phyloP scores from a whole-genome alignment of 2,797 vertebrate species.

The Phrynocephalus forsythii region DNA sequence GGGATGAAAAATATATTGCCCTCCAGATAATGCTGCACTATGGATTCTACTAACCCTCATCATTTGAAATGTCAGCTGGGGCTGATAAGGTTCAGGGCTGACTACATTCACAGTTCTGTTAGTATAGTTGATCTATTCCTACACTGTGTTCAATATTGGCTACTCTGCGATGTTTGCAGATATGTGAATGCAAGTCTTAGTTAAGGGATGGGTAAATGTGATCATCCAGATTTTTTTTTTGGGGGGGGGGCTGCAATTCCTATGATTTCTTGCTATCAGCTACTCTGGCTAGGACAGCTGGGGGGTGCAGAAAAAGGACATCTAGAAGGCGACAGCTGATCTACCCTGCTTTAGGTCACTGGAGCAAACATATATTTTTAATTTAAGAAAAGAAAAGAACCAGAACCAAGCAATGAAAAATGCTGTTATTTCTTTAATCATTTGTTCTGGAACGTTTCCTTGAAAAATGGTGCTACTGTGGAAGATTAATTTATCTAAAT shows the following conservation, averaged over 20 bases:
- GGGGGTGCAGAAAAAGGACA: too few species aligned
- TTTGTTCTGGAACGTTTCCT: background rate
- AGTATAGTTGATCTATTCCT: background rate
- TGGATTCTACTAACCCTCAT: background rate
- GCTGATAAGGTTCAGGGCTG: too few species aligned
- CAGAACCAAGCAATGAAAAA: background rate
- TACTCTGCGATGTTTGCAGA: background rate
- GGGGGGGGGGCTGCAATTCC: too few species aligned
- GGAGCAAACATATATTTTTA: background rate
- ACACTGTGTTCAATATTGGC: background rate
- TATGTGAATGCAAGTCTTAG: background rate
- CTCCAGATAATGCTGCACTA: background rate
- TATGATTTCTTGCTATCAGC: too few species aligned
- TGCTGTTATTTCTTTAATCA: background rate
- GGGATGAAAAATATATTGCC: background rate
- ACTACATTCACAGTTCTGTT: background rate
- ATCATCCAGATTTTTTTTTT: too few species aligned
- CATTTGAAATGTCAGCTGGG: too few species aligned
- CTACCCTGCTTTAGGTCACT: background rate
- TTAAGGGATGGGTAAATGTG: too few species aligned
- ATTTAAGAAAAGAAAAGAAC: background rate
- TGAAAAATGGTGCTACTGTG: background rate
- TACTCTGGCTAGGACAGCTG: too few species aligned
- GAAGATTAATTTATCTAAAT: background rate
- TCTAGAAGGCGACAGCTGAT: too few species aligned